Percentiles rank a stretch among this genome's conserved stretches.
These are phyloP conservation scores for Megaceryle alcyon DNA, from an alignment of 2,797 vertebrate genomes.

Conservation along the genomic window DNA sequence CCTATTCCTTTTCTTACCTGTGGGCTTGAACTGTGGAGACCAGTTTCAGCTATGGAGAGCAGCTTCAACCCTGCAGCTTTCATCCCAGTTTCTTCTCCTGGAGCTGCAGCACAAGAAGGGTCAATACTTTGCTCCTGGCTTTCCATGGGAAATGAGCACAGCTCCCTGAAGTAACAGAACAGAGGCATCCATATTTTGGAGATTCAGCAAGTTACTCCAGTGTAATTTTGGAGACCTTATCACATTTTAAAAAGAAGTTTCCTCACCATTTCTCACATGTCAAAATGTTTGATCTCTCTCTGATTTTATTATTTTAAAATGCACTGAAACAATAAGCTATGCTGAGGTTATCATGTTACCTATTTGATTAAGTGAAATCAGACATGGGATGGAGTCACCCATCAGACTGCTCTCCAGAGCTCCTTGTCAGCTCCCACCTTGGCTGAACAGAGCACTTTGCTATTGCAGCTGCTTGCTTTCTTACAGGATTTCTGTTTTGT, in stretches of 20 bases:
- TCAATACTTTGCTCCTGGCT: neutral
- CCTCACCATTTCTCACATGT: neutral
- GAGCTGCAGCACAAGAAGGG: accelerated
- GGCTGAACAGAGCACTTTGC: neutral
- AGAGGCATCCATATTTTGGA: accelerated
- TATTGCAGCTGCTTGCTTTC: neutral
- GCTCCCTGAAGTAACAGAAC: neutral
- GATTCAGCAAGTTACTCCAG: accelerated
- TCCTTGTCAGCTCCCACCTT: neutral
- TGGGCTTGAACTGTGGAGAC: neutral
- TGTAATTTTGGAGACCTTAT: neutral
- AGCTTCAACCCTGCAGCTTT: neutral
- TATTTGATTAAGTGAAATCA: accelerated
- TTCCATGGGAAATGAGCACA: neutral
- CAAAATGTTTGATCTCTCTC: neutral
- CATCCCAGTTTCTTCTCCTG: neutral
- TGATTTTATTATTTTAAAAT: neutral
- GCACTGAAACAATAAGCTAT: neutral
- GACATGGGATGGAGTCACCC: neutral
- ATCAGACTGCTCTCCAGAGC: neutral
- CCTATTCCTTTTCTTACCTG: neutral
- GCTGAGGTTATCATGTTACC: too few species aligned
- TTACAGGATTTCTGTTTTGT: neutral
- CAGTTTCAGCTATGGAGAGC: neutral
- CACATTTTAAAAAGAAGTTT: neutral